Evolutionary conservation across 2,113 vertebrate genomes (phyloP).

Genomic region (Dipodomys stephensi): DNA sequence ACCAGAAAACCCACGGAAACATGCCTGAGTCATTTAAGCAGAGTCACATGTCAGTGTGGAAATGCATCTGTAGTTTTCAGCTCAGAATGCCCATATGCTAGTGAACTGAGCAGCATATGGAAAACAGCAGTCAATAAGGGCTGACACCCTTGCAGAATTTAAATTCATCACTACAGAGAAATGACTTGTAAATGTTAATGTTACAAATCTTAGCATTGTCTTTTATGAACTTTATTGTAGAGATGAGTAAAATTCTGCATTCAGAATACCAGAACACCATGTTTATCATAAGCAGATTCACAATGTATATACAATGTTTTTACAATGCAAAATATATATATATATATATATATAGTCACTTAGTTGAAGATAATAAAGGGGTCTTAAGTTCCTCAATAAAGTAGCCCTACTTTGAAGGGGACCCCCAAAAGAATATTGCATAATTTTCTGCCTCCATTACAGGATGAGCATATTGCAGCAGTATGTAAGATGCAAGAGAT

Average conservation of each 20-base stretch:
- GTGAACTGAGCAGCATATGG: background rate
- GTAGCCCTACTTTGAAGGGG: background rate
- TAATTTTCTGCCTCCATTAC: background rate
- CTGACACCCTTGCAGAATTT: background rate
- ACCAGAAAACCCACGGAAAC: background rate
- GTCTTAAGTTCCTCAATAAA: background rate
- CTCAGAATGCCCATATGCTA: background rate
- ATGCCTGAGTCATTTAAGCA: background rate
- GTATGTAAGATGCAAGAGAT: background rate
- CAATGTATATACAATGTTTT: background rate
- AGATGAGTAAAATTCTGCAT: constrained; percentile 32
- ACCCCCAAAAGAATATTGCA: background rate
- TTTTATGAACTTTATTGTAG: constrained; percentile 1
- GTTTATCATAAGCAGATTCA: background rate
- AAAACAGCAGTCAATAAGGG: background rate
- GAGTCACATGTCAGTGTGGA: background rate
- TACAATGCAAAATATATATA: too few relatives aligned
- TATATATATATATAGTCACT: too few relatives aligned
- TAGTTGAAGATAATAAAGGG: background rate
- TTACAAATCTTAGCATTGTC: background rate
- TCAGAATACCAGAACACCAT: background rate
- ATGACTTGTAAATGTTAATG: background rate
- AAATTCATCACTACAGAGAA: background rate
- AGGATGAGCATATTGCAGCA: background rate
- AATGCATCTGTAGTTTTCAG: background rate